Percentiles rank a stretch among this genome's conserved stretches.
Conservation (phyloP, 2,797 vertebrate genomes). For the Trematomus bernacchii region DNA sequence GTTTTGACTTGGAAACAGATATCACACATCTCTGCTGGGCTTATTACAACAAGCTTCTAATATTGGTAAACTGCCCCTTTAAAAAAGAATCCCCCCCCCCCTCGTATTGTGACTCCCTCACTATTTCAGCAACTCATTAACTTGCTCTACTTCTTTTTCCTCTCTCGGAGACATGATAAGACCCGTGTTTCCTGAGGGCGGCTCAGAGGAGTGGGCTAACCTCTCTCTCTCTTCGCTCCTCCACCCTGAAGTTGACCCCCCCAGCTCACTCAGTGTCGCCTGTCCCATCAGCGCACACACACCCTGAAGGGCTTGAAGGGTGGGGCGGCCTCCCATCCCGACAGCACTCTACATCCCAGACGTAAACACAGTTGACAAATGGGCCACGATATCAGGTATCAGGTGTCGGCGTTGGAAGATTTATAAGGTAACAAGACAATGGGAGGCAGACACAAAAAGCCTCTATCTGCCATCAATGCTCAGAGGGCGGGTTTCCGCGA, state of each 20-base stretch:
- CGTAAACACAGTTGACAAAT: slow-evolving; percentile 84
- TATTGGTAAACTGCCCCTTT: slow-evolving; percentile 5
- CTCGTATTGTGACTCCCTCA: slow-evolving; percentile 44
- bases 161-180: slow-evolving; percentile 50
- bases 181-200: slow-evolving; percentile 64
- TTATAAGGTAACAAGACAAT: slow-evolving; percentile 80
- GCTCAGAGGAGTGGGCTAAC: slow-evolving; percentile 49
- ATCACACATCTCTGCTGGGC: background rate
- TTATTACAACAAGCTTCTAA: background rate
- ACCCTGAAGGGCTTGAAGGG: slow-evolving; percentile 29
- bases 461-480: slow-evolving; percentile 57
- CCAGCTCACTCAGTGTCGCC: slow-evolving; percentile 51
- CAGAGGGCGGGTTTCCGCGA: slow-evolving; percentile 39
- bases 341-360: slow-evolving; percentile 72
- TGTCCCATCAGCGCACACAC: slow-evolving; percentile 57
- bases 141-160: slow-evolving; percentile 20
- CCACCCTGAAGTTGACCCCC: slow-evolving; percentile 64
- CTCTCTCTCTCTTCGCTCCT: slow-evolving; percentile 39
- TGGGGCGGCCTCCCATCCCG: slow-evolving; percentile 41
- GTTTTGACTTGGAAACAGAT: background rate
- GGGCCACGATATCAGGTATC: slow-evolving; percentile 70
- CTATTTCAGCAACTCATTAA: slow-evolving; percentile 42
- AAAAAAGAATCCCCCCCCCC: slow-evolving; percentile 6
- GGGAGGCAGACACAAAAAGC: slow-evolving; percentile 66
- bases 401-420: slow-evolving; percentile 75